A percentile compares a stretch with the other conserved stretches of the same genome.
Conservation (phyloP, 2,113 vertebrate species). For the Osmerus eperlanus region DNA sequence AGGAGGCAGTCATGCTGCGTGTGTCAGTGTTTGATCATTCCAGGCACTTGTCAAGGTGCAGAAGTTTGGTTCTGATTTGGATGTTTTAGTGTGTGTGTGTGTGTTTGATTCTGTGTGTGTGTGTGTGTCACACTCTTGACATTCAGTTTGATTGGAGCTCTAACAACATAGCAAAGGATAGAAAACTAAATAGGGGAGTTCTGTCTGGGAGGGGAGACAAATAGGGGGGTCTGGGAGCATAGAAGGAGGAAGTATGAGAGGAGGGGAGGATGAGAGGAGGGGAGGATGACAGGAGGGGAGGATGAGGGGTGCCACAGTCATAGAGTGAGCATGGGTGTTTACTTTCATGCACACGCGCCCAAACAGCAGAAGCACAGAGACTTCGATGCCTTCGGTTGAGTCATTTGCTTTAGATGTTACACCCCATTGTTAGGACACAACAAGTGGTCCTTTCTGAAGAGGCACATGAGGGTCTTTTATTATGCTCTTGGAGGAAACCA, state of each 20-base stretch:
- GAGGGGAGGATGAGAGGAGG: too few relatives aligned
- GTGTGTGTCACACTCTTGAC: constrained; percentile 34
- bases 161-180: constrained; percentile 34
- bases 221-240: constrained; percentile 23
- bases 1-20: constrained; percentile 14
- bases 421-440: too few relatives aligned
- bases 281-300: constrained; percentile 37
- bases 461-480: too few relatives aligned
- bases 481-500: too few relatives aligned
- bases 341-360: constrained; percentile 55
- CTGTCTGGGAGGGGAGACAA: neutral
- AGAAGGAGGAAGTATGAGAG: too few relatives aligned
- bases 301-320: neutral
- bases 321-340: constrained; percentile 9
- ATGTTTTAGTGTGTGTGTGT: constrained; percentile 11
- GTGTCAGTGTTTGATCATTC: constrained; percentile 56
- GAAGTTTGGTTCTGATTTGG: too few relatives aligned
- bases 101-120: constrained; percentile 15
- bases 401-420: too few relatives aligned
- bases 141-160: constrained; percentile 29
- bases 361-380: constrained; percentile 51
- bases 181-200: constrained; percentile 9
- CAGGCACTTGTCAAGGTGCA: constrained; percentile 32
- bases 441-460: too few relatives aligned
- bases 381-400: too few relatives aligned